phyloP scores from a whole-genome alignment of 1,140 invertebrate genomes.

The honey bee (Apis mellifera) region Amel_HAv3.1 CM009936.2:8198001-8198500 shows the following conservation, averaged over 20 bases:
- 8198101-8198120: constrained; percentile 10
- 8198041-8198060: constrained; percentile 59
- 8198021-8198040: constrained; percentile 71
- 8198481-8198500: not conserved
- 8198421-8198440: constrained; percentile 36
- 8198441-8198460: not conserved
- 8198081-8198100: constrained; percentile 34
- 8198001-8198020: constrained; percentile 73
- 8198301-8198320: not conserved
- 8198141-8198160: constrained; percentile 32
- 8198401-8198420: not conserved
- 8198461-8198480: not conserved
- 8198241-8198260: constrained; percentile 17
- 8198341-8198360: not conserved
- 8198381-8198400: not conserved
- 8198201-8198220: not conserved
- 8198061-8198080: constrained; percentile 51
- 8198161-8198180: constrained; percentile 45
- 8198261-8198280: not conserved
- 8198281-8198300: not conserved
- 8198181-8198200: constrained; percentile 12
- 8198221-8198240: constrained; percentile 26
- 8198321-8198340: no score
- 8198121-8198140: constrained; percentile 54
- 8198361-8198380: no score